Evolutionary conservation across 2,888 invertebrate genomes (phyloP), one percentile per base, ranked within the genome.

Genomic region (Tetranychus truncatus): DNA sequence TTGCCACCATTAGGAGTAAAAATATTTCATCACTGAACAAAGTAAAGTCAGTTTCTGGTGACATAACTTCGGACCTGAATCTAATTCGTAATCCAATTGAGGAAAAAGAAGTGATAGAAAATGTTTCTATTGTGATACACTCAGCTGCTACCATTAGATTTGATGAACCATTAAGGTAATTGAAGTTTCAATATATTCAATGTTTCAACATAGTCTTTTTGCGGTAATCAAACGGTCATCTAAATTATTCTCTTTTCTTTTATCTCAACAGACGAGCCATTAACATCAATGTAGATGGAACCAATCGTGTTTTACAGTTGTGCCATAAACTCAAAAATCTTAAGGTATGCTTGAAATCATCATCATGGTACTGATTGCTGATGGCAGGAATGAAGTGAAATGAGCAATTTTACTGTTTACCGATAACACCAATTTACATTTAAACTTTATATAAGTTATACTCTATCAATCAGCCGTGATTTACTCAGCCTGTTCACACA

Each of bases 91-190:
- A 85, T 4, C 80, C 86, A 9, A 81, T 80, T 69, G 79, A 81
- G 18, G 78, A 80, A 7, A 77, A 81, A 24, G 76, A 80, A 8
- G 79, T 86, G 45, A 79, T 80, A 72, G 79, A 82, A 20, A 80
- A 82, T 34, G 81, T 85, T 21, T 78, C 83, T 45, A 80, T 86
- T 73, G 84, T 86, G 21, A 84, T 86, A 78, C 86, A 86, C 79
- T 84, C 84, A 76, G 86, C 86, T 8, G 86, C 86, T n/a, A 86
- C 85, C 2, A 83, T 86, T 71, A 81, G 83, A 77, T 86, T 86
- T 79, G 85, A 86, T 79, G 86, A 86, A 79, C 83, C 82, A 18
- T 80, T 86, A 20, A 81, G 82, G 83, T 83, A 78, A 78, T 34
- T 34, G 34, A 34, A 34, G 34, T 34, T 34, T 34, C 34, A 34